phyloP scores from a whole-genome alignment of 2,113 vertebrate genomes.

The Cochlearius cochlearius region DNA sequence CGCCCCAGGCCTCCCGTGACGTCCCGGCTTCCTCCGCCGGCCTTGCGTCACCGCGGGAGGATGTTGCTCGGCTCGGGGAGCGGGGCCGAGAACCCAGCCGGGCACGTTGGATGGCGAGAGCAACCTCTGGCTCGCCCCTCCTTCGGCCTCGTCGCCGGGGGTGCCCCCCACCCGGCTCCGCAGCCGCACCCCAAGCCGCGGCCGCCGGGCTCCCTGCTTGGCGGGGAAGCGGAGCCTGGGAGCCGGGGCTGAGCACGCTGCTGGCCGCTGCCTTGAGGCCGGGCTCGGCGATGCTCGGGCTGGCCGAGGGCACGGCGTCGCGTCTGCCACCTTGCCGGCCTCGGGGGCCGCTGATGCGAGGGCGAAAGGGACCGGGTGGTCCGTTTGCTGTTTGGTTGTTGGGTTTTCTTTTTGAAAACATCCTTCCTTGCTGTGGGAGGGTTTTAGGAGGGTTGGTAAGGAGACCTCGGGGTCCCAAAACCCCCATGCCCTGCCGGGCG shows the following conservation, averaged over 20 bases:
- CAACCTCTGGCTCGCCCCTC: background rate
- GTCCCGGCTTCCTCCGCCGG: conserved; percentile 51
- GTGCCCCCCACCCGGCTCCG: background rate
- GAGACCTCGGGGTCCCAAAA: background rate
- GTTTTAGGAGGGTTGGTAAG: background rate
- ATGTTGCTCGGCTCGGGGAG: conserved; percentile 15
- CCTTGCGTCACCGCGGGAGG: conserved; percentile 52
- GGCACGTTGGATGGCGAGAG: background rate
- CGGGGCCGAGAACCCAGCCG: background rate
- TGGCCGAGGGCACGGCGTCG: background rate
- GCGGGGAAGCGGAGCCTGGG: background rate
- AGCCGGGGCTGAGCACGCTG: background rate
- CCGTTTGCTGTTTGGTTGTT: background rate
- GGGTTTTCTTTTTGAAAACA: background rate
- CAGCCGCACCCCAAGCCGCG: background rate
- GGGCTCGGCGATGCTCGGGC: background rate
- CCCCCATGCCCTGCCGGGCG: accelerated
- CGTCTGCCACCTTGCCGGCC: background rate
- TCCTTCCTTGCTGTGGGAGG: background rate
- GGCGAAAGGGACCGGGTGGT: background rate
- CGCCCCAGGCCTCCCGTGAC: conserved; percentile 48
- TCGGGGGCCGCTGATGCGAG: accelerated
- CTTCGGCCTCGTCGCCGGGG: background rate
- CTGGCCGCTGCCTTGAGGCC: background rate
- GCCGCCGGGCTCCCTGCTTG: background rate